These are phyloP conservation scores for Periophthalmodon schlosseri DNA, from an alignment of 2,113 vertebrate genomes.

Conservation along the genomic window DNA sequence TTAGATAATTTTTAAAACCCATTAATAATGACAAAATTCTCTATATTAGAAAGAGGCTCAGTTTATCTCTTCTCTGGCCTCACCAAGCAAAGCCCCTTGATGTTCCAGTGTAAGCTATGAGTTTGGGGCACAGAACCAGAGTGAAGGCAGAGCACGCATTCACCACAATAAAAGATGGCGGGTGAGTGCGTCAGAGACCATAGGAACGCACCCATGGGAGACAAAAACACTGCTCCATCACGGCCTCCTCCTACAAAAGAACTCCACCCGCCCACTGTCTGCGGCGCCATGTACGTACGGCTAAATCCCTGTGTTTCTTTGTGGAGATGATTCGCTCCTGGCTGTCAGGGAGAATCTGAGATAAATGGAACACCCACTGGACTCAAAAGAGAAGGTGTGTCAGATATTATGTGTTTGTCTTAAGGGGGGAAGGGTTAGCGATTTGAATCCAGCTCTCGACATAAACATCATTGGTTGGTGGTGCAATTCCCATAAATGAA, in stretches of 20 bases:
- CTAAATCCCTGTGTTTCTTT: constrained; percentile 67
- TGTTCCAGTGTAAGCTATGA: constrained; percentile 18
- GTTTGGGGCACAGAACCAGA: constrained; percentile 38
- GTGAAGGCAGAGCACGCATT: constrained; percentile 52
- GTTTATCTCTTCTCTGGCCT: background rate
- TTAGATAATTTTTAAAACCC: too few species aligned
- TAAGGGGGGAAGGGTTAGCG: too few species aligned
- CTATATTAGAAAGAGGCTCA: background rate
- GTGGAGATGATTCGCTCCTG: constrained; percentile 63
- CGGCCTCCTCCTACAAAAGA: constrained; percentile 57
- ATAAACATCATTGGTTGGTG: too few species aligned
- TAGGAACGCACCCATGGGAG: constrained; percentile 1
- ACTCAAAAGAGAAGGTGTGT: constrained; percentile 50
- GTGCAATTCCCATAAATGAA: too few species aligned
- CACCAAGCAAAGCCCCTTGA: background rate
- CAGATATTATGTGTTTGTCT: background rate
- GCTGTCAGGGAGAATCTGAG: constrained; percentile 65
- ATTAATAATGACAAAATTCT: background rate
- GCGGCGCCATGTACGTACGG: constrained; percentile 55
- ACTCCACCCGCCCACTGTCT: constrained; percentile 58
- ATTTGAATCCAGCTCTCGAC: too few species aligned
- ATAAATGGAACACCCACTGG: constrained; percentile 72
- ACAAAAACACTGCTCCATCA: constrained; percentile 64
- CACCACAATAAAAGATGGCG: constrained; percentile 28
- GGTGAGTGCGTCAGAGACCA: constrained; percentile 42